Evolutionary conservation across 2,797 vertebrate species (phyloP).

Genomic region (Labroides dimidiatus): DNA sequence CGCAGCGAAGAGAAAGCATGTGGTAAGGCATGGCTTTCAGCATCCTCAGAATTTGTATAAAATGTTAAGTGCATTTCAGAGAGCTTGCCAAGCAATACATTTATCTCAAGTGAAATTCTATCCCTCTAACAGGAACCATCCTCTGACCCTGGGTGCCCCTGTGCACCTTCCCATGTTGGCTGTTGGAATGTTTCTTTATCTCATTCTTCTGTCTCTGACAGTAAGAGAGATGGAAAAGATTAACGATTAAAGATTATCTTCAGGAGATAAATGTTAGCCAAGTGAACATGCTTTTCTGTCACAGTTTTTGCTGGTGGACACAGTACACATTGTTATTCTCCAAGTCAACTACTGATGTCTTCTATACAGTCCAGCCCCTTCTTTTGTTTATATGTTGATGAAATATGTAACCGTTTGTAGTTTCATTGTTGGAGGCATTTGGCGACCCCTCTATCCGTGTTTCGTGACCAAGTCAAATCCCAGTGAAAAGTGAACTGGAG

Average conservation of each 20-base stretch:
- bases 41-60: slow-evolving; percentile 67
- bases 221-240: slow-evolving; percentile 35
- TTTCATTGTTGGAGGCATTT: too few relatives aligned
- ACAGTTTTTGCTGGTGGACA: slow-evolving; percentile 2
- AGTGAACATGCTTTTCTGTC: slow-evolving; percentile 34
- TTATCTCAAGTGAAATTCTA: slow-evolving; percentile 74
- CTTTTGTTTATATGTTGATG: too few relatives aligned
- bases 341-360: too few relatives aligned
- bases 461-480: too few relatives aligned
- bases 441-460: too few relatives aligned
- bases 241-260: slow-evolving; percentile 28
- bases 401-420: too few relatives aligned
- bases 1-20: slow-evolving; percentile 61
- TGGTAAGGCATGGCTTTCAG: slow-evolving; percentile 66
- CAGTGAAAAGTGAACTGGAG: too few relatives aligned
- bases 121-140: slow-evolving; percentile 58
- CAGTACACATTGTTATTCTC: too few relatives aligned
- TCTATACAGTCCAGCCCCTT: too few relatives aligned
- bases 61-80: slow-evolving; percentile 80
- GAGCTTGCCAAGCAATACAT: slow-evolving; percentile 73
- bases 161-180: slow-evolving; percentile 29
- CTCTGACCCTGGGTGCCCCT: slow-evolving; percentile 51
- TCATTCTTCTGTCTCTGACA: slow-evolving; percentile 29
- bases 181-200: slow-evolving; percentile 41
- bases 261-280: slow-evolving; percentile 36